Conservation (phyloP, 2,797 vertebrate genomes). For the Babyrousa celebensis region DNA sequence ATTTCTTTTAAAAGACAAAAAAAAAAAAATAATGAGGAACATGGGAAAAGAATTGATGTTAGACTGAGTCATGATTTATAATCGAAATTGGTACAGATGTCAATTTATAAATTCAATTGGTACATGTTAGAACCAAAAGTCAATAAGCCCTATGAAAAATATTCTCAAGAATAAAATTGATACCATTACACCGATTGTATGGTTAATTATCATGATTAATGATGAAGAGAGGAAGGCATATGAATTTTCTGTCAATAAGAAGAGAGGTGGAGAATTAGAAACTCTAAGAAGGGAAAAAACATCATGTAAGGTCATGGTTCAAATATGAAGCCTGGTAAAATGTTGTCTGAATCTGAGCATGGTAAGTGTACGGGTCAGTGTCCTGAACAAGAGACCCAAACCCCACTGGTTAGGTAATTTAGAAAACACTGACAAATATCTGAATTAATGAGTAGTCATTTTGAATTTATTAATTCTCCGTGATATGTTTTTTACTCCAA, state of each 20-base stretch:
- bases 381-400: not conserved
- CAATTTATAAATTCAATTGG: conserved; percentile 34
- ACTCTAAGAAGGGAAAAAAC: not conserved
- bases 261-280: conserved; percentile 12
- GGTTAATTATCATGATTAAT: conserved; percentile 42
- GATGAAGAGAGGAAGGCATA: not conserved
- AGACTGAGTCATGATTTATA: conserved; percentile 40
- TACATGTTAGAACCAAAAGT: conserved; percentile 42
- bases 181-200: not conserved
- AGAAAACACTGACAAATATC: conserved; percentile 31
- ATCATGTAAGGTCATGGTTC: not conserved
- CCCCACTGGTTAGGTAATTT: not conserved
- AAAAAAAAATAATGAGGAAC: not conserved
- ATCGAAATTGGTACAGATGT: conserved; percentile 25
- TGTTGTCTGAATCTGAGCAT: not conserved
- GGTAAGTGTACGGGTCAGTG: not conserved
- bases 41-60: not conserved
- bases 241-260: not conserved
- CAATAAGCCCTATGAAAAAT: conserved; percentile 23
- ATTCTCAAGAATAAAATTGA: conserved; percentile 36
- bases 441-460: conserved; percentile 19
- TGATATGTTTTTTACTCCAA: conserved; percentile 55
- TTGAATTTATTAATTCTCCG: conserved; percentile 8
- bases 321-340: conserved; percentile 6
- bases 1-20: not conserved